Percentiles rank a stretch among this genome's conserved stretches.
phyloP scores from a whole-genome alignment of 2,797 vertebrate species.

The Aphelocoma californica region DNA sequence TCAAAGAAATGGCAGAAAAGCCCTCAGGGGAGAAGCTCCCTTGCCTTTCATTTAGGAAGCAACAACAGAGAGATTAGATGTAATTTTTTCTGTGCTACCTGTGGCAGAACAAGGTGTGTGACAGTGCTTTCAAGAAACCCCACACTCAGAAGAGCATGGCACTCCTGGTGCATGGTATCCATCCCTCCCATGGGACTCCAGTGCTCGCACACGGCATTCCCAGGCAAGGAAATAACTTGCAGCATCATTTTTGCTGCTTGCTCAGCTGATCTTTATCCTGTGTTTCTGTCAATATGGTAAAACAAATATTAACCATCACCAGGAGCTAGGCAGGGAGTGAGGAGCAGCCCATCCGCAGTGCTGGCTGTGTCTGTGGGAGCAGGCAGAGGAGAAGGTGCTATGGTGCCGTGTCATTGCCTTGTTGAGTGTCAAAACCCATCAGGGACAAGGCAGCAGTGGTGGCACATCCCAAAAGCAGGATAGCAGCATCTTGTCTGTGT shows the following conservation, averaged over 20 bases:
- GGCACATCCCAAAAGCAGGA: background rate
- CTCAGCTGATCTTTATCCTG: background rate
- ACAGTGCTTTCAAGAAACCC: background rate
- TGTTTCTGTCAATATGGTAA: background rate
- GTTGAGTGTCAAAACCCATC: background rate
- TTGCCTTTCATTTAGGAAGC: background rate
- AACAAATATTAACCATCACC: background rate
- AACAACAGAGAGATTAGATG: background rate
- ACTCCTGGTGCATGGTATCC: background rate
- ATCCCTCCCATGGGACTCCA: fast-evolving
- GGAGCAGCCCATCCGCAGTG: background rate
- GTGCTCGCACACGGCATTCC: background rate
- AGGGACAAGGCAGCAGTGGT: background rate
- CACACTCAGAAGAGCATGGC: fast-evolving
- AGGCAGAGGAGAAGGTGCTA: background rate
- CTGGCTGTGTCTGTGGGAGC: background rate
- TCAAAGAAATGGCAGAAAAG: background rate
- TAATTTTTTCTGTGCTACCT: background rate
- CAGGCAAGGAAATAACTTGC: background rate
- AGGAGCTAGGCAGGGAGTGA: background rate
- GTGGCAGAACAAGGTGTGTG: background rate
- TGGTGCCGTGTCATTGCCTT: background rate
- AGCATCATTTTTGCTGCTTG: background rate
- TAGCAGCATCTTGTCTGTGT: background rate
- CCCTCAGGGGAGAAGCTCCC: background rate